Evolutionary conservation across 2,113 vertebrate species (phyloP).

Genomic region (Carassius carassius): DNA sequence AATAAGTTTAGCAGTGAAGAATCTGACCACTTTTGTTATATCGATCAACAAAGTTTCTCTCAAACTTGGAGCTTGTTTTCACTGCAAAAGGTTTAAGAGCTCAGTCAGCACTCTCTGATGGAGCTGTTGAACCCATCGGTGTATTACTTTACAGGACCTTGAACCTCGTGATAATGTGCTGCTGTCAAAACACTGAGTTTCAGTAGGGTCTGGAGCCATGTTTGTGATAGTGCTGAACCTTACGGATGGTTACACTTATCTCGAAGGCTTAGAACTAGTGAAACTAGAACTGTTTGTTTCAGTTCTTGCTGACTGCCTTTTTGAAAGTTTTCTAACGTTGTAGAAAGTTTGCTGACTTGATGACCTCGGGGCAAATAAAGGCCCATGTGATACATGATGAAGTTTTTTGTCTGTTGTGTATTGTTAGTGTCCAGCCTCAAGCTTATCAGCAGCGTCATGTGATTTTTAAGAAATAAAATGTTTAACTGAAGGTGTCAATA

Average conservation of each 20-base stretch:
- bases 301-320: background rate
- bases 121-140: conserved; percentile 14
- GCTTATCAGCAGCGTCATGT: background rate
- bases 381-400: background rate
- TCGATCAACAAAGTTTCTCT: background rate
- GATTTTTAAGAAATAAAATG: background rate
- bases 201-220: background rate
- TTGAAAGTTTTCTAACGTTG: conserved; percentile 3
- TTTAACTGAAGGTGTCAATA: background rate
- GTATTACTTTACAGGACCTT: conserved; percentile 21
- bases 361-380: conserved; percentile 23
- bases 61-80: background rate
- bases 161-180: conserved; percentile 26
- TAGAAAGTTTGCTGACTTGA: conserved; percentile 29
- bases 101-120: background rate
- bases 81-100: conserved; percentile 9
- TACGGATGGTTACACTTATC: background rate
- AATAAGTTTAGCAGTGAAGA: background rate
- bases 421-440: no score
- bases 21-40: background rate
- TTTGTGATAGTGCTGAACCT: background rate
- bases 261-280: background rate
- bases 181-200: conserved; percentile 1
- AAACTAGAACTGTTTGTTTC: conserved; percentile 29
- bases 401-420: background rate